Evolutionary conservation across 2,113 vertebrate species (phyloP), one percentile per base, ranked within the genome.

Genomic region (Hypocryptadius cinnamomeus): DNA sequence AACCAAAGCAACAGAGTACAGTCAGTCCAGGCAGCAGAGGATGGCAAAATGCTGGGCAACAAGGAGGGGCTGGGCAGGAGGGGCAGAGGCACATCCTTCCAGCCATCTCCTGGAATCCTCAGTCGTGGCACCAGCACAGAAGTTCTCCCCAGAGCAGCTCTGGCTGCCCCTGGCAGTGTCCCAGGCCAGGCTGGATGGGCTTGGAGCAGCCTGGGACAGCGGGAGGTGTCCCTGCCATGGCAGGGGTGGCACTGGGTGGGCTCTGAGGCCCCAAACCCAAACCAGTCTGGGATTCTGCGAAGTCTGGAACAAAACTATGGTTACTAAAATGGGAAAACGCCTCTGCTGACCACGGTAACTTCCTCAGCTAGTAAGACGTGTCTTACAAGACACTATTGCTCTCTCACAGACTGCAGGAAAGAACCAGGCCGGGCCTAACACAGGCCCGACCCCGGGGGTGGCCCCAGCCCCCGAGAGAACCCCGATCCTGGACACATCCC

Each of bases 371-470:
- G 4, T 8, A 12, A 8, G 7, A 7, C 0, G 21, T 5, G 54
- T 47, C 20, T 45, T 6, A 44, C 11, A 6, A 12, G 28, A 9
- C 2, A 2, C 15, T 2, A 2, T 0, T 7, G 76, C 33, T n/a
- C 72, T 31, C 50, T 15, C 13, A 9, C 1, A 45, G 15, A 1
- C 3, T 6, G 17, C 7, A 24, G 0, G 7, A 42, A 10, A 27
- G 35, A 60, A 11, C 24, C 11, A 19, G 28, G 71, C 25, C 7
- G 2, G 57, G 31, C 44, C 53, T 3, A 11, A 15, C 31, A 1
- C 70, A 20, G 70, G 42, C 60, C 82, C 5, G 20, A 16, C 1
- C 28, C 10, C 18, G 4, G 28, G 12, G 28, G 3, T 1, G 13
- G 19, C 40, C 27, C 17, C 13, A 5, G 6, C 1, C 33, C n/a